These are phyloP conservation scores for Lophura nycthemera DNA, from an alignment of 2,113 vertebrate genomes.

Conservation along the genomic window DNA sequence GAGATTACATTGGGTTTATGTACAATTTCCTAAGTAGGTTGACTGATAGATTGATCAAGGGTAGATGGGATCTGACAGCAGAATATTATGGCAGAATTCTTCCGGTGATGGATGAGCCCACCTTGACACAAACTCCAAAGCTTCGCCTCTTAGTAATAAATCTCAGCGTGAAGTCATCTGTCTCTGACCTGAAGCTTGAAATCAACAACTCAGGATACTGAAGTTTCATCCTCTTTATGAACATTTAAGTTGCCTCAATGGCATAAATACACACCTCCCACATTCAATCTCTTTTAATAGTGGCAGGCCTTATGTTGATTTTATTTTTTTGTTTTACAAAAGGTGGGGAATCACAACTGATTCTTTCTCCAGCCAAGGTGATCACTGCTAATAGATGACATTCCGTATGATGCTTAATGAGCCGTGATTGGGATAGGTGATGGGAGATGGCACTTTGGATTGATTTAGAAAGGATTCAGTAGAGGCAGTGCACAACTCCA, in stretches of 20 bases:
- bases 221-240: conserved; percentile 62
- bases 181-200: conserved; percentile 74
- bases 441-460: conserved; percentile 23
- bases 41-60: conserved; percentile 60
- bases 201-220: conserved; percentile 47
- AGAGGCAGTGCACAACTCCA: not conserved
- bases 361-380: conserved; percentile 20
- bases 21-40: conserved; percentile 60
- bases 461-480: conserved; percentile 22
- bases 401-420: conserved; percentile 63
- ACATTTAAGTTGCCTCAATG: conserved; percentile 55
- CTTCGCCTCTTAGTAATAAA: conserved; percentile 64
- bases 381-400: conserved; percentile 52
- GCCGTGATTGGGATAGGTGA: conserved; percentile 57
- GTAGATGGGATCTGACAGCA: conserved; percentile 55
- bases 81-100: conserved; percentile 65
- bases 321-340: conserved; percentile 50
- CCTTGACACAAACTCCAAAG: conserved; percentile 67
- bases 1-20: conserved; percentile 37
- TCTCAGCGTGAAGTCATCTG: conserved; percentile 67
- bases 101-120: conserved; percentile 49
- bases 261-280: conserved; percentile 41
- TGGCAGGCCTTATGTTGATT: conserved; percentile 61
- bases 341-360: conserved; percentile 31
- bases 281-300: conserved; percentile 69